phyloP scores from a whole-genome alignment of 2,888 invertebrate genomes.

The Apoderus coryli region DNA sequence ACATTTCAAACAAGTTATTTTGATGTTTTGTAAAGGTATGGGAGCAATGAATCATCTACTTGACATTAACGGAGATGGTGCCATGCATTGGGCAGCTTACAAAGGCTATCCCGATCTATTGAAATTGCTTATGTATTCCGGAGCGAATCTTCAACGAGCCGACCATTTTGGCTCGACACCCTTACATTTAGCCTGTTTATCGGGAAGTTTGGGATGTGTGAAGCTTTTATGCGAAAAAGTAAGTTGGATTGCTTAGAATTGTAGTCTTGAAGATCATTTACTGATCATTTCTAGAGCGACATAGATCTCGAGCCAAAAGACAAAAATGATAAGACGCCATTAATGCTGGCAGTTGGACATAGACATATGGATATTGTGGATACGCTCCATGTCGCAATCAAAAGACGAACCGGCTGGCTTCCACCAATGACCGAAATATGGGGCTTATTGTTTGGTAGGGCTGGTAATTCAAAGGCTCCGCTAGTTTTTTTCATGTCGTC shows the following conservation, averaged over 20 bases:
- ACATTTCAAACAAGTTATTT: too few relatives aligned
- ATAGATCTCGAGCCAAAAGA: conserved; percentile 76
- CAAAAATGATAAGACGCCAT: conserved; percentile 83
- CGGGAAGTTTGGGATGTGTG: conserved; percentile 77
- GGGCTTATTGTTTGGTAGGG: conserved; percentile 80
- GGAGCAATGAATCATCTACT: conserved; percentile 74
- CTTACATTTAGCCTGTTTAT: conserved; percentile 76
- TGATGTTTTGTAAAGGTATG: too few relatives aligned
- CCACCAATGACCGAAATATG: conserved; percentile 78
- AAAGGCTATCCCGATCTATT: conserved; percentile 85
- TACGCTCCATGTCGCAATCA: conserved; percentile 66
- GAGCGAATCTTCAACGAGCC: conserved; percentile 75
- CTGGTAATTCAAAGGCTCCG: conserved; percentile 82
- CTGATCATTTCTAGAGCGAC: conserved; percentile 45
- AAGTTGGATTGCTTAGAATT: conserved; percentile 14
- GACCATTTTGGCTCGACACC: conserved; percentile 90
- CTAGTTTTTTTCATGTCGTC: conserved; percentile 73
- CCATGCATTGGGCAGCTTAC: conserved; percentile 88
- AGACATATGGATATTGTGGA: conserved; percentile 74
- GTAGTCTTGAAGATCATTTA: background rate
- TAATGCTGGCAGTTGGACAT: conserved; percentile 79
- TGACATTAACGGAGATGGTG: conserved; percentile 87
- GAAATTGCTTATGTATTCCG: conserved; percentile 76
- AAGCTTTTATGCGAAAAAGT: conserved; percentile 79
- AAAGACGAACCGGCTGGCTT: conserved; percentile 71